Conservation (phyloP, 2,113 vertebrate genomes). For the Oxyruncus cristatus region DNA sequence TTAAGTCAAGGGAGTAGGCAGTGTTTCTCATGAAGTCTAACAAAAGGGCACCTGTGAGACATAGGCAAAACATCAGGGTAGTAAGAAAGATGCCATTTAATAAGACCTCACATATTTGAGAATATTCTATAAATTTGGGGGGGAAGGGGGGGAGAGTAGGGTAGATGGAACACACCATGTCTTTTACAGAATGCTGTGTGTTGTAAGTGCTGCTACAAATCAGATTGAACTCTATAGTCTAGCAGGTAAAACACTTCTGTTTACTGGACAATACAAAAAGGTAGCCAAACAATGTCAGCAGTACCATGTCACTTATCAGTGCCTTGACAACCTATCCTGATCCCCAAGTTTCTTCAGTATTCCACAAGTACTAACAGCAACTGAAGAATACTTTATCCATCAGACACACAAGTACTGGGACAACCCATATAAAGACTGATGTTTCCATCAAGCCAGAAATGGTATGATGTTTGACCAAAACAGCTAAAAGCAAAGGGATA, state of each 20-base stretch:
- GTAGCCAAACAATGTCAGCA: background rate
- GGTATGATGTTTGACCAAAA: background rate
- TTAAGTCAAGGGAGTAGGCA: background rate
- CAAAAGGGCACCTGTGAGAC: background rate
- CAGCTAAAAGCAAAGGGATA: background rate
- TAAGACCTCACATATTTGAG: background rate
- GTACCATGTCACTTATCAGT: fast-evolving
- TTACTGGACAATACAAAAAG: background rate
- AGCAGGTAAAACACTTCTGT: background rate
- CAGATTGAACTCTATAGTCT: background rate
- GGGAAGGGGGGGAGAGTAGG: no score
- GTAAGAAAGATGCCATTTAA: background rate
- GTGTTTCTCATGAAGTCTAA: background rate
- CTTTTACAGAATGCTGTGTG: background rate
- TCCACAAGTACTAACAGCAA: background rate
- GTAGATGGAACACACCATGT: background rate
- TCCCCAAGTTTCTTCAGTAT: background rate
- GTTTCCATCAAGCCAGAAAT: background rate
- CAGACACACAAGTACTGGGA: background rate
- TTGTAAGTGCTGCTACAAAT: background rate
- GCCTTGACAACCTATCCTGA: background rate
- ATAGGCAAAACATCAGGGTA: background rate
- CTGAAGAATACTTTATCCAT: background rate
- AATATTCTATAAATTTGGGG: background rate
- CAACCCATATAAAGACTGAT: background rate